Conservation (phyloP, 2,888 invertebrate species). For the Reticulitermes lucifugus region DNA sequence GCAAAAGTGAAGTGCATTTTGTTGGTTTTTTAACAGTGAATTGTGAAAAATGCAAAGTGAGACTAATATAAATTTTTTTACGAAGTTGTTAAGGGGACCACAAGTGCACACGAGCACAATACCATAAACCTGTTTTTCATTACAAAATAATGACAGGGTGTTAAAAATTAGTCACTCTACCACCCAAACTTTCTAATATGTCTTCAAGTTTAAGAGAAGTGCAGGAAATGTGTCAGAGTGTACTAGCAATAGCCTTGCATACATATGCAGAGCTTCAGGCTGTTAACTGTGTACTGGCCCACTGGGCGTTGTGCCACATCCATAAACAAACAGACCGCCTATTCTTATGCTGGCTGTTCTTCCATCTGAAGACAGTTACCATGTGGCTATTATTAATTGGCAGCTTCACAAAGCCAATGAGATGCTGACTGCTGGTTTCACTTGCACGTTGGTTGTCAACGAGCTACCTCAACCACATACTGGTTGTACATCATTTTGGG, state of each 20-base stretch:
- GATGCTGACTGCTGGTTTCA: neutral
- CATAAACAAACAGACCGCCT: neutral
- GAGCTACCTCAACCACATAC: neutral
- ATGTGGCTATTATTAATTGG: slow-evolving; percentile 16
- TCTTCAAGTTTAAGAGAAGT: neutral
- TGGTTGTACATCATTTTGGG: no score
- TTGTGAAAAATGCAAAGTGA: no score
- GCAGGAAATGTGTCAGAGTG: neutral
- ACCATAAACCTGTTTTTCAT: no score
- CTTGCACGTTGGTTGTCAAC: neutral
- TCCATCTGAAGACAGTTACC: neutral
- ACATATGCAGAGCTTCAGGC: neutral
- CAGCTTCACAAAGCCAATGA: neutral
- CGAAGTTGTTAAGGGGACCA: no score
- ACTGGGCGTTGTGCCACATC: slow-evolving; percentile 13
- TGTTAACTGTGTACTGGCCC: neutral
- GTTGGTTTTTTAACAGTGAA: no score
- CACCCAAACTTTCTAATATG: no score
- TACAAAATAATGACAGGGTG: no score
- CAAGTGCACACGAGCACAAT: no score
- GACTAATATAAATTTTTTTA: no score
- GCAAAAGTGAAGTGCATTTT: no score
- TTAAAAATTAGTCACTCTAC: no score
- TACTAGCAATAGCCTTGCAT: neutral
- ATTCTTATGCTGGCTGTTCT: slow-evolving; percentile 8